These are phyloP conservation scores for Erebia ligea DNA, from an alignment of 2,888 invertebrate genomes.

Conservation along the genomic window DNA sequence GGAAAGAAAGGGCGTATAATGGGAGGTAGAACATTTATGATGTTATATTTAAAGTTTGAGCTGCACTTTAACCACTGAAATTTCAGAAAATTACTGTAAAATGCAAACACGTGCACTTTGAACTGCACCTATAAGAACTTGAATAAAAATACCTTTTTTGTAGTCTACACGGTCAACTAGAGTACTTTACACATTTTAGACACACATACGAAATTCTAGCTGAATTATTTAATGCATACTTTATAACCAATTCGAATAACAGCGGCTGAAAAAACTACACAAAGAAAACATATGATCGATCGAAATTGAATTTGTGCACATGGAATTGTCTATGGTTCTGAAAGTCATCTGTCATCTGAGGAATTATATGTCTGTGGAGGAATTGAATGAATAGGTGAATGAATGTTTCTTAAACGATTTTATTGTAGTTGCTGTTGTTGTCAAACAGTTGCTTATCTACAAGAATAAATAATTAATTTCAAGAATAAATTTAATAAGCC, in stretches of 20 bases:
- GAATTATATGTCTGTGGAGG: too few species aligned
- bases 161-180: conserved; percentile 8
- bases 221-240: conserved; percentile 52
- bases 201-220: conserved; percentile 44
- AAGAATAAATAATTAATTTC: too few species aligned
- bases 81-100: conserved; percentile 71
- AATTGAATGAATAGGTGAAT: conserved; percentile 20
- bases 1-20: conserved; percentile 32
- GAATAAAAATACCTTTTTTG: conserved; percentile 32
- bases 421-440: not conserved
- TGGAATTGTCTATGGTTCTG: conserved; percentile 70
- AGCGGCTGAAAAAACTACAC: conserved; percentile 82
- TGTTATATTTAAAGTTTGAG: conserved; percentile 27
- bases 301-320: conserved; percentile 77
- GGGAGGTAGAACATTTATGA: conserved; percentile 16
- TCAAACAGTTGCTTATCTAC: not conserved
- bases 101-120: conserved; percentile 78
- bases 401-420: not conserved
- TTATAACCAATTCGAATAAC: conserved; percentile 78
- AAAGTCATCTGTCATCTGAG: conserved; percentile 47
- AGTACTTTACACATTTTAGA: conserved; percentile 37
- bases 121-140: conserved; percentile 65
- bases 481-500: too few species aligned
- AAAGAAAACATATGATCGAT: conserved; percentile 84
- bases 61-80: conserved; percentile 54